Evolutionary conservation across 1,140 invertebrate genomes (phyloP).

Genomic region (Bombus huntii): DNA sequence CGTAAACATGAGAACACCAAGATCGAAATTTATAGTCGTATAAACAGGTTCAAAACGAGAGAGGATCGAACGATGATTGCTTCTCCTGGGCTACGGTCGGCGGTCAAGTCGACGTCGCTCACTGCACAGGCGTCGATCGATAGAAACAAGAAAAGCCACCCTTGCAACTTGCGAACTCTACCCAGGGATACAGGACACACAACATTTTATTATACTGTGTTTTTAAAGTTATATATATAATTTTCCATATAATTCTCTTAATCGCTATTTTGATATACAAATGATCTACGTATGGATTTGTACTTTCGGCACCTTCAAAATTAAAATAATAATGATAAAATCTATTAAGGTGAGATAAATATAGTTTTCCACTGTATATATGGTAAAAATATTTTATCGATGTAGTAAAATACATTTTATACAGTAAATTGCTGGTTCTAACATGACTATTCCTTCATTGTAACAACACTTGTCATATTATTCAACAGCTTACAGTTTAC

Average conservation of each 20-base stretch:
- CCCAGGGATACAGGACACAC: background rate
- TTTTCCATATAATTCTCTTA: background rate
- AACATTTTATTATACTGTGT: background rate
- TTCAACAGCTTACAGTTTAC: too few species aligned
- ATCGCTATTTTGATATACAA: background rate
- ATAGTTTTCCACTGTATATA: too few species aligned
- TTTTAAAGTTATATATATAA: background rate
- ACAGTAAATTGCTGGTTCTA: too few species aligned
- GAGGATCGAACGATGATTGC: constrained; percentile 65
- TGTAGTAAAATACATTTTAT: too few species aligned
- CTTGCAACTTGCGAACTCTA: constrained; percentile 10
- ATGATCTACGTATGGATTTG: too few species aligned
- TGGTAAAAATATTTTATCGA: too few species aligned
- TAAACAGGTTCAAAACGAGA: background rate
- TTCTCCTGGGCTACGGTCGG: constrained; percentile 63
- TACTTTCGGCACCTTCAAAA: too few species aligned
- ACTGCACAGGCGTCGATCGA: constrained; percentile 78
- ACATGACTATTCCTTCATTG: too few species aligned
- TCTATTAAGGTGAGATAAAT: too few species aligned
- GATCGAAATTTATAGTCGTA: background rate
- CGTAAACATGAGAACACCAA: constrained; percentile 1
- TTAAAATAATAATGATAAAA: too few species aligned
- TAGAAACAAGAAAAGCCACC: constrained; percentile 62
- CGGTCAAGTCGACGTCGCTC: constrained; percentile 54
- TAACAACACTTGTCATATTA: too few species aligned